Base-by-base conservation (phyloP, 2,888 invertebrate genomes). In the Carpatolechia fugitivella region DNA sequence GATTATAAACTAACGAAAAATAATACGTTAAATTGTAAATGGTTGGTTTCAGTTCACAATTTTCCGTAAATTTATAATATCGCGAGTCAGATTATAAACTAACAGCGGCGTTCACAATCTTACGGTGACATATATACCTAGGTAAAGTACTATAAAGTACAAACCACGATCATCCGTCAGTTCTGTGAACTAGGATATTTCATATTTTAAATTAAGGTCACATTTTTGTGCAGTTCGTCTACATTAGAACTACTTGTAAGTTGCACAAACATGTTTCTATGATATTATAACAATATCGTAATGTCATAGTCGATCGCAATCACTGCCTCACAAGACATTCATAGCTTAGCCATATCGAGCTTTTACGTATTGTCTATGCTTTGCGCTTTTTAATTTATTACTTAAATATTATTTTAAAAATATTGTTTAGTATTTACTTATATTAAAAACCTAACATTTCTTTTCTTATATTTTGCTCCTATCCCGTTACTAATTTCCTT, bases 261-360 rank as follows among this genome's bases (percentile, higher is more conserved):
- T 44, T 54, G 54, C 57, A 57, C 57, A 52, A 29, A 47, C 35
- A 54, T 52, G 57, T 52, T n/a, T 48, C 38, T 48, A 31, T 33
- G 46, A 41, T 52, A 46, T 53, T 48, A 30, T n/a, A 51, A 38
- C 51, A 65, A 69, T 65, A 68, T 73, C 65, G 70, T 72, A 72
- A 72, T 80, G 70, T 66, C 69, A 81, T 83, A 82, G 78, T 78
- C 69, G 66, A 78, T 80, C 82, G 89, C 87, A 86, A 85, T 89
- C 89, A 90, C 88, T 90, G 90, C 89, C 89, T 90, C 90, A 86
- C 90, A 79, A 83, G 75, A 89, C 89, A 90, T 89, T 89, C 90
- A 86, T 89, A 85, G 90, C 89, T 89, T 87, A 82, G 76, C 81
- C 79, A 77, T 82, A 76, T 76, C 75, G 77, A 85, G 85, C 86